Evolutionary conservation across 2,797 vertebrate genomes (phyloP).

Genomic region (Orientallactaga sibirica): DNA sequence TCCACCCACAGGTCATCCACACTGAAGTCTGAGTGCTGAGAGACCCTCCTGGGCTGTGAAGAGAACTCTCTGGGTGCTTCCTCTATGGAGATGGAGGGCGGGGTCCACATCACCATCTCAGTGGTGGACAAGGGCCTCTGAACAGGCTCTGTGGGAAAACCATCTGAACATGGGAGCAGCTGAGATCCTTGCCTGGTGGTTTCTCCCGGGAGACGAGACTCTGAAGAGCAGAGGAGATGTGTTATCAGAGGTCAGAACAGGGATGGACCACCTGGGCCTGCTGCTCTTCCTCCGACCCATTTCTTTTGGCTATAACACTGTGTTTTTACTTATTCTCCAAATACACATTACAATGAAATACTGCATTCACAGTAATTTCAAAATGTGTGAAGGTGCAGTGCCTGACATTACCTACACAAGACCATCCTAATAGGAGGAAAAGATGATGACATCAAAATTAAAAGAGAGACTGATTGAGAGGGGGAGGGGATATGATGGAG

Average conservation of each 20-base stretch:
- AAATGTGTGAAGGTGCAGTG: neutral
- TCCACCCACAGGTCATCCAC: constrained; percentile 94
- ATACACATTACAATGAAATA: constrained; percentile 3
- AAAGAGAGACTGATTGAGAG: too few species aligned
- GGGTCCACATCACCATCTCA: constrained; percentile 74
- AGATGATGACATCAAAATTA: too few species aligned
- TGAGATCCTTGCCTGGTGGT: constrained; percentile 82
- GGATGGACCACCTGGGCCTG: constrained; percentile 54
- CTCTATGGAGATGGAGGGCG: constrained; percentile 78
- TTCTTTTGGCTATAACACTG: neutral
- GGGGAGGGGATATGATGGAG: too few species aligned
- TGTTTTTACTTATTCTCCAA: constrained; percentile 11
- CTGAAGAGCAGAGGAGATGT: constrained; percentile 80
- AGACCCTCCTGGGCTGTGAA: constrained; percentile 60
- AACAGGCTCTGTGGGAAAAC: constrained; percentile 69
- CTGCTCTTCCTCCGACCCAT: neutral
- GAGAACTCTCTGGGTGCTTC: constrained; percentile 68
- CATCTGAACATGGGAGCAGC: constrained; percentile 80
- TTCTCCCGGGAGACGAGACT: constrained; percentile 83
- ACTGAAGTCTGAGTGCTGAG: constrained; percentile 85
- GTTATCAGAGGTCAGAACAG: constrained; percentile 86
- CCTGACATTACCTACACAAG: too few species aligned
- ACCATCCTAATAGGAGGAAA: too few species aligned
- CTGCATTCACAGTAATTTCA: constrained; percentile 7
- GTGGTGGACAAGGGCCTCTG: constrained; percentile 76